These are phyloP conservation scores for Lypha dubia DNA, from an alignment of 2,888 invertebrate species.

Conservation along the genomic window DNA sequence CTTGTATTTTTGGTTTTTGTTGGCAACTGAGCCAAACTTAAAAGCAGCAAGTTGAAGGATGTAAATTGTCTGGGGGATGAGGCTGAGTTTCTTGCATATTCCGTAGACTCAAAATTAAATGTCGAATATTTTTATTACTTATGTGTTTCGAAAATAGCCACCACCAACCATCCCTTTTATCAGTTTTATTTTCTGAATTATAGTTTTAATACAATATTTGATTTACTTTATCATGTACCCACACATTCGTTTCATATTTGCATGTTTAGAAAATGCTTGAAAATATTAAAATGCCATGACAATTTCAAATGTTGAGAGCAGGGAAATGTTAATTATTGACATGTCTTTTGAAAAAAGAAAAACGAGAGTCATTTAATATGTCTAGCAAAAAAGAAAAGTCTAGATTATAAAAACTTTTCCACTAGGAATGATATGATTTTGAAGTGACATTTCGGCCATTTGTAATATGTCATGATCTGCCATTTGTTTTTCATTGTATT, in stretches of 20 bases:
- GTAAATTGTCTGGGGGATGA: constrained; percentile 5
- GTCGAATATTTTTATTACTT: constrained; percentile 68
- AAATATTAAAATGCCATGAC: constrained; percentile 83
- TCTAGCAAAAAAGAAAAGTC: background rate
- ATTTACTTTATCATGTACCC: constrained; percentile 62
- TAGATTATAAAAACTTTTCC: too few species aligned
- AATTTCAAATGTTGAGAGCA: constrained; percentile 76
- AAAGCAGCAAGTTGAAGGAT: constrained; percentile 36
- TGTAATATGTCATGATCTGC: too few species aligned
- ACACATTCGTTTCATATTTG: constrained; percentile 50
- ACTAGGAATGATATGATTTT: too few species aligned
- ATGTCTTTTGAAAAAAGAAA: background rate
- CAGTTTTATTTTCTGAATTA: constrained; percentile 42
- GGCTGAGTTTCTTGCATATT: background rate
- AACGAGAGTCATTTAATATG: constrained; percentile 22
- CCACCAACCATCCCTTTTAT: constrained; percentile 21
- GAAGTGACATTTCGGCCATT: too few species aligned
- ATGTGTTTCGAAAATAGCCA: constrained; percentile 57
- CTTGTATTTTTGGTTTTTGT: background rate
- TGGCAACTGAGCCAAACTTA: constrained; percentile 53
- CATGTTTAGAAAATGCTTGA: constrained; percentile 80
- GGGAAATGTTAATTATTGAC: constrained; percentile 59
- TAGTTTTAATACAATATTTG: constrained; percentile 56
- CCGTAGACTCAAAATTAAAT: constrained; percentile 61
- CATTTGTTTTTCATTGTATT: too few species aligned